Base-by-base conservation (phyloP, 2,888 invertebrate species). In the Sphinx pinastri region DNA sequence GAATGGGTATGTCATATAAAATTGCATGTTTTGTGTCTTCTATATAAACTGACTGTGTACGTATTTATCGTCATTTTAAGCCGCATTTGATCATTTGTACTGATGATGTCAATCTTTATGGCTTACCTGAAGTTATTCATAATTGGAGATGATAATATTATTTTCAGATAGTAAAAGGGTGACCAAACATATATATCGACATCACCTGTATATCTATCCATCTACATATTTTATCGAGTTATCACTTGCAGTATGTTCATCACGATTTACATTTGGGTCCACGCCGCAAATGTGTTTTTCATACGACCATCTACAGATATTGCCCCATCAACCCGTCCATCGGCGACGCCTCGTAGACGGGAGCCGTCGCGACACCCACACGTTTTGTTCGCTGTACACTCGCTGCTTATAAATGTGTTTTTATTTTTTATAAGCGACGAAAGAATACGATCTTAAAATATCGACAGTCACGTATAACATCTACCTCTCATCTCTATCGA, bases 11-110 rank as follows among this genome's bases (percentile, higher is more conserved):
- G 76, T 72, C 77, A 81, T 82, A 45, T 67, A 79, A 74, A 79
- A 82, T 86, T 89, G 91, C 91, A 91, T 89, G 91, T 83, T 87
- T 88, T 88, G 85, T 88, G 86, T 83, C 81, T 69, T 63, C 63
- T 63, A 19, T 47, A 47, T 45, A 63, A n/a, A 31, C 45, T 45
- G 57, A 38, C 49, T 69, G 45, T 69, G 14, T 63, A 57, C 55
- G 16, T 54, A 31, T 57, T 58, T 59, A 59, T 16, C 38, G 49
- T 10, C 49, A 52, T 25, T 57, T 16, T 47, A 47, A 12, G 45
- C 45, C n/a, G 49, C 49, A 19, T 49, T 59, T 38, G 58, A 59
- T 38, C 3, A 38, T 38, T 38, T 8, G 6, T 38, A 8, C 38
- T 7, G 38, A 38, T 38, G 38, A 38, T 38, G 38, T 38, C 38